Conservation (phyloP, 2,113 vertebrate genomes). For the Axis porcinus region DNA sequence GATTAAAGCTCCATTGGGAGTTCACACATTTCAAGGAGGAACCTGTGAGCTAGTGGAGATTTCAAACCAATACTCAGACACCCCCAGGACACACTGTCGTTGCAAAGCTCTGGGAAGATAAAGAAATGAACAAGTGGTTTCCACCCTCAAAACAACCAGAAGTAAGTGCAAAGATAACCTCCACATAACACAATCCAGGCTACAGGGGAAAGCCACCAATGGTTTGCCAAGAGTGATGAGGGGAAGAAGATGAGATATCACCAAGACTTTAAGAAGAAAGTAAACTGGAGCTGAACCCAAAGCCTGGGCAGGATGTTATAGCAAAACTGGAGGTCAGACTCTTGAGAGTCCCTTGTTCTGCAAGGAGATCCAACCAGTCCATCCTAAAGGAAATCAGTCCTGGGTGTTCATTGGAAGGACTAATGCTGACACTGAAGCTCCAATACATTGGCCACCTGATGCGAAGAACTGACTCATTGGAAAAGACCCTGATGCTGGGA, state of each 20-base stretch:
- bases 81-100: neutral
- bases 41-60: neutral
- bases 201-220: accelerated
- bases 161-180: neutral
- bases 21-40: neutral
- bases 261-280: neutral
- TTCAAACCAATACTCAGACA: neutral
- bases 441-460: neutral
- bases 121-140: neutral
- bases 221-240: neutral
- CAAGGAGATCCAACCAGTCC: neutral
- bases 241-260: neutral
- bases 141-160: neutral
- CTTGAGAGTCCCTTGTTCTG: neutral
- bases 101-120: neutral
- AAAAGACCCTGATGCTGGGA: neutral
- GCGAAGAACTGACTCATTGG: neutral
- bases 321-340: neutral
- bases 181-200: neutral
- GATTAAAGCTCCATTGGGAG: neutral
- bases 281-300: neutral
- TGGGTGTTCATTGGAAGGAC: neutral
- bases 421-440: neutral
- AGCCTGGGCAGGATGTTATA: neutral
- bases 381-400: neutral